Conservation (phyloP, 53 echinoderm and acorn worm species). For the Temnopleurus reevesii region DNA sequence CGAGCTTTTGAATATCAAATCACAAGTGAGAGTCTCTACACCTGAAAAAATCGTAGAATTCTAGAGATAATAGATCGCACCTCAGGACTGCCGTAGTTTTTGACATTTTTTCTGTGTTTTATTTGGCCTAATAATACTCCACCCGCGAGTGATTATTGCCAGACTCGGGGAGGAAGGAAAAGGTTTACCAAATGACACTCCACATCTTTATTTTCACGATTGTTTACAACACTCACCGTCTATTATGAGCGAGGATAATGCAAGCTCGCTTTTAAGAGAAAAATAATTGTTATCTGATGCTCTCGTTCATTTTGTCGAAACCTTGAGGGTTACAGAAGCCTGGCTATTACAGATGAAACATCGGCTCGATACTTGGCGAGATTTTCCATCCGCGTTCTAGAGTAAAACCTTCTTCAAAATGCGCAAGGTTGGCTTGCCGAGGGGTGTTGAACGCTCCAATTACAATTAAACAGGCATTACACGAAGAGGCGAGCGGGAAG, state of each 20-base stretch:
- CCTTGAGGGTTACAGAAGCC: slow-evolving; percentile 14
- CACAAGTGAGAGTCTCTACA: too few species aligned
- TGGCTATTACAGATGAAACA: slow-evolving; percentile 34
- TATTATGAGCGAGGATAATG: background rate
- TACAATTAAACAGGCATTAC: slow-evolving; percentile 56
- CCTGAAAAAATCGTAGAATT: too few species aligned
- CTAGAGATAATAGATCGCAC: too few species aligned
- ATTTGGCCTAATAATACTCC: background rate
- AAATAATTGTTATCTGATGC: slow-evolving; percentile 61
- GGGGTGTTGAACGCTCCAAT: slow-evolving; percentile 33
- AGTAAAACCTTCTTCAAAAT: background rate
- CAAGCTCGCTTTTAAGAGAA: slow-evolving; percentile 20
- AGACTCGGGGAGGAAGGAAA: slow-evolving; percentile 32
- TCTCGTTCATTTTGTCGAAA: slow-evolving; percentile 31
- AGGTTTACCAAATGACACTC: slow-evolving; percentile 47
- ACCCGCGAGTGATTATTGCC: background rate
- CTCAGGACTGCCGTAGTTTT: too few species aligned
- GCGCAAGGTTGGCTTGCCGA: slow-evolving; percentile 41
- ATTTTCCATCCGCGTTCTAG: background rate
- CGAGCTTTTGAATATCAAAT: background rate
- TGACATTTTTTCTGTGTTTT: background rate
- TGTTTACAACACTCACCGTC: slow-evolving; percentile 8
- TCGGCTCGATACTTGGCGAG: background rate
- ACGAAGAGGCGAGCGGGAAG: background rate
- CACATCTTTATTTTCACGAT: slow-evolving; percentile 25